phyloP scores from a whole-genome alignment of 2,888 invertebrate genomes.

The Cheilosia vulpina region DNA sequence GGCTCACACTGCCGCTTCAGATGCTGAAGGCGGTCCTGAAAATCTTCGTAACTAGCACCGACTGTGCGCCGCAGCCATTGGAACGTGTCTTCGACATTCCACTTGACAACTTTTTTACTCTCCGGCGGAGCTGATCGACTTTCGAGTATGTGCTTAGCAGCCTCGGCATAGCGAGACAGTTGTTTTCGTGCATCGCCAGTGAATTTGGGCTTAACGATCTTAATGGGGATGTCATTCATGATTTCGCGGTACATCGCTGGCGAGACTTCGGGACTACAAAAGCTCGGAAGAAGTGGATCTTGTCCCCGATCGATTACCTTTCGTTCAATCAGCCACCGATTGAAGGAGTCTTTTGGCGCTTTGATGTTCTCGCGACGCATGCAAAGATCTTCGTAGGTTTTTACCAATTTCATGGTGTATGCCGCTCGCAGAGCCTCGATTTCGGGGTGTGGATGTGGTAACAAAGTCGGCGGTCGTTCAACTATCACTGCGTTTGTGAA shows the following conservation, averaged over 20 bases:
- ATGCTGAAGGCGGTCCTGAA: conserved; percentile 91
- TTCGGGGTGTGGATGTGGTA: conserved; percentile 97
- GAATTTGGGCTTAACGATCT: conserved; percentile 96
- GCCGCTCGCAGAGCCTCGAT: conserved; percentile 94
- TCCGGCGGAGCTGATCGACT: conserved; percentile 96
- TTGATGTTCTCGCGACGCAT: conserved; percentile 96
- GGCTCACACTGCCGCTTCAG: conserved; percentile 98
- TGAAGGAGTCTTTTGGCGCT: conserved; percentile 98
- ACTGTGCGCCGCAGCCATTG: conserved; percentile 97
- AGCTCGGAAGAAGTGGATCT: conserved; percentile 95
- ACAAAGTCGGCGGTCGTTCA: conserved; percentile 92
- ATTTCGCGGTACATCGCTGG: conserved; percentile 98
- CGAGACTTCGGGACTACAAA: conserved; percentile 96
- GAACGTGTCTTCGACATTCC: conserved; percentile 99
- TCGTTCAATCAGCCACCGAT: conserved; percentile 97
- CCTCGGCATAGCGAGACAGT: conserved; percentile 96
- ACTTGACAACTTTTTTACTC: conserved; percentile 98
- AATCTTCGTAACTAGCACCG: conserved; percentile 97
- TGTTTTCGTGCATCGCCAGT: conserved; percentile 97
- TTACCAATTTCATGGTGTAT: conserved; percentile 92
- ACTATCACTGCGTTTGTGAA: conserved; percentile 92
- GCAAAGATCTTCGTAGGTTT: conserved; percentile 97
- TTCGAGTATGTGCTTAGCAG: conserved; percentile 98
- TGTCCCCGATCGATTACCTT: conserved; percentile 95
- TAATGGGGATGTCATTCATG: conserved; percentile 99